phyloP scores from a whole-genome alignment of 2,888 invertebrate genomes.

The Meliscaeva auricollis region DNA sequence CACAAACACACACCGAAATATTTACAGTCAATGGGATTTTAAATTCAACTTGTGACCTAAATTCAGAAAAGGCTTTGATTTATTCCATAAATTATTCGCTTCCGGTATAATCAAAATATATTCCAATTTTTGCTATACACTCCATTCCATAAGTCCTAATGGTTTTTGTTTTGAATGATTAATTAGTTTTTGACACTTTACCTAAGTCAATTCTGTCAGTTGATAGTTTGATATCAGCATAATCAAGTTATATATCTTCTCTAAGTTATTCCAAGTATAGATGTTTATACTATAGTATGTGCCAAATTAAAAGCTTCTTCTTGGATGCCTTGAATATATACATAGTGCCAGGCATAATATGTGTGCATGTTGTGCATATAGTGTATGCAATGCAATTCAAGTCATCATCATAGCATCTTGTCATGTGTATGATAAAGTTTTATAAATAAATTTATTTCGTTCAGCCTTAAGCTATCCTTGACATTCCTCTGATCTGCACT shows the following conservation, averaged over 20 bases:
- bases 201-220: conserved; percentile 3
- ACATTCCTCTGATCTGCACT: conserved; percentile 67
- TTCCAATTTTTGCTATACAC: not conserved
- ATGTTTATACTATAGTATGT: not conserved
- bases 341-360: not conserved
- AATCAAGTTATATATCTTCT: conserved; percentile 8
- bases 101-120: conserved; percentile 16
- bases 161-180: conserved; percentile 25
- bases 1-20: no score
- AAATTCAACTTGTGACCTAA: conserved; percentile 35
- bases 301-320: conserved; percentile 19
- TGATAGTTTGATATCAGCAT: conserved; percentile 9
- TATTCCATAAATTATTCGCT: conserved; percentile 54
- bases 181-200: conserved; percentile 50
- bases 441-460: conserved; percentile 23
- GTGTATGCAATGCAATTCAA: not conserved
- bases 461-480: conserved; percentile 65
- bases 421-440: not conserved
- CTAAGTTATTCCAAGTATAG: not conserved
- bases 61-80: conserved; percentile 46
- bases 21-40: conserved; percentile 4
- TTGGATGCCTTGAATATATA: not conserved
- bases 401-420: not conserved
- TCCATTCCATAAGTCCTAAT: not conserved
- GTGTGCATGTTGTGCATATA: no score